phyloP scores from a whole-genome alignment of 2,888 invertebrate genomes.

The Drosophila yooni region DNA sequence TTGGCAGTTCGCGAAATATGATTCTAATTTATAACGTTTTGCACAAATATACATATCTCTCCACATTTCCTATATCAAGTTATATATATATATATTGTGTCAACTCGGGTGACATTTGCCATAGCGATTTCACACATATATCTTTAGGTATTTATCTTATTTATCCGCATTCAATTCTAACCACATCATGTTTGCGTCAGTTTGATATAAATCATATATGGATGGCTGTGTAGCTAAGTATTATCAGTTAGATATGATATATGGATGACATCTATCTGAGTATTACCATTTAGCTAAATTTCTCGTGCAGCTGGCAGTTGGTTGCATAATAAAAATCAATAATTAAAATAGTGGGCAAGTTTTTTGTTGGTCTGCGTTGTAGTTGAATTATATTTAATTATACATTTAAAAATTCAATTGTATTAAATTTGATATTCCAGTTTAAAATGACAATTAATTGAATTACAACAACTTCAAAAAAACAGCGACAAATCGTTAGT shows the following conservation, averaged over 20 bases:
- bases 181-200: neutral
- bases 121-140: neutral
- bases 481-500: conserved; percentile 39
- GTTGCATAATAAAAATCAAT: conserved; percentile 62
- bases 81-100: neutral
- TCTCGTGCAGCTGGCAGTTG: conserved; percentile 1
- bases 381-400: conserved; percentile 70
- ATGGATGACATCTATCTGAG: neutral
- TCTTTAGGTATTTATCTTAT: neutral
- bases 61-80: neutral
- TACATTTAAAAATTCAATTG: conserved; percentile 71
- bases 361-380: conserved; percentile 32
- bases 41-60: neutral
- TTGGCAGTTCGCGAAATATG: neutral
- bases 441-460: conserved; percentile 79
- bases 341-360: conserved; percentile 61
- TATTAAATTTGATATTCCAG: conserved; percentile 78
- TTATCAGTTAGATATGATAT: neutral
- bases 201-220: neutral
- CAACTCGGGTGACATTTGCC: neutral
- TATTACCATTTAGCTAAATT: neutral
- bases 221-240: neutral
- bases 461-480: conserved; percentile 48
- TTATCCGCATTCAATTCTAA: neutral
- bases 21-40: too few relatives aligned